These are phyloP conservation scores for Arenicola marina DNA, from an alignment of 2,888 invertebrate species.

Conservation along the genomic window DNA sequence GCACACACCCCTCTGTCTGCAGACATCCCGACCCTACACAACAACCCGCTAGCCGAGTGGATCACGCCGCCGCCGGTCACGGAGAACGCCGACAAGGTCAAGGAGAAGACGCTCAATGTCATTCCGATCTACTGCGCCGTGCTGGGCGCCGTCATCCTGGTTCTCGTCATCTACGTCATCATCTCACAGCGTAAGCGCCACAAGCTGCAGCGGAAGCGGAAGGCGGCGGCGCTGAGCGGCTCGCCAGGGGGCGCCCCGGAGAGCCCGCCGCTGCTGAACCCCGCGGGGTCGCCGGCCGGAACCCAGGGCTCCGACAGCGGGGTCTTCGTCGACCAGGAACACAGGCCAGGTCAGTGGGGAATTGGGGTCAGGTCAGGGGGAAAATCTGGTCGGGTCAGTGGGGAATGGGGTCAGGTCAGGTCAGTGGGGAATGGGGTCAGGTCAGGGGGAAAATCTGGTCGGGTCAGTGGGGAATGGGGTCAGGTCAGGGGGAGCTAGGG, in stretches of 20 bases:
- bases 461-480: no score
- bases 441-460: no score
- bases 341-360: slow-evolving; percentile 12
- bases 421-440: no score
- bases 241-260: no score
- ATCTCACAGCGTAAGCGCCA: no score
- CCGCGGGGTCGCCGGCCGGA: not conserved
- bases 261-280: not conserved
- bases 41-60: not conserved
- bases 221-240: no score
- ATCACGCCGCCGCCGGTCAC: not conserved
- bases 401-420: no score
- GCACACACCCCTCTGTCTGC: no score
- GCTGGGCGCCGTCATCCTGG: slow-evolving; percentile 52
- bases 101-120: slow-evolving; percentile 30
- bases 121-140: slow-evolving; percentile 58
- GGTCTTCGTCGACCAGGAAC: slow-evolving; percentile 45
- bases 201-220: no score
- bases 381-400: no score
- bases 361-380: no score
- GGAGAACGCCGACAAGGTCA: not conserved
- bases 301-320: slow-evolving; percentile 47
- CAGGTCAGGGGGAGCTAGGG: no score
- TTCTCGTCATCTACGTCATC: slow-evolving; percentile 54
- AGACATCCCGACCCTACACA: not conserved